Base-by-base conservation (phyloP, 2,888 invertebrate genomes). In the Chironomus tentans region DNA sequence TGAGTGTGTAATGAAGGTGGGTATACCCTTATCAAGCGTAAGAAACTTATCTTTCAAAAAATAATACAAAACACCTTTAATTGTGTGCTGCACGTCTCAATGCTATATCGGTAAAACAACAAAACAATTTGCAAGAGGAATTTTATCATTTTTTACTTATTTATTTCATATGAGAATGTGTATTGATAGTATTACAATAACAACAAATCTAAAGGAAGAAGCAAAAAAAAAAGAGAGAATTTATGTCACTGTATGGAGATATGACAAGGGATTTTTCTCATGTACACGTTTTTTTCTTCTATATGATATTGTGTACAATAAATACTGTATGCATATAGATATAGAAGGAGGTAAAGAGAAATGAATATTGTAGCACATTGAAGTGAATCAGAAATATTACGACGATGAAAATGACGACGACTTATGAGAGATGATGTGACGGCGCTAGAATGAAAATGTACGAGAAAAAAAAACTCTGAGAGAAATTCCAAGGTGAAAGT, bases 401-500 rank as follows among this genome's bases (percentile, higher is more conserved):
- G 18, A 65, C 12, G 38, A 38, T 38, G 38, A 38, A 38, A 38
- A 56, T n/a, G 56, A 56, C 56, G 18, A 56, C 56, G 7, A 56
- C 15, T 56, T n/a, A 10, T 38, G 2, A 38, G 38, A 38, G 38
- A 38, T 38, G 38, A 38, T 38, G 38, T 56, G 15, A 18, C 56
- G 56, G 56, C 56, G 56, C 56, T 56, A 56, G 56, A 56, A 38
- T 38, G 28, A 50, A 15, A 50, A 50, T 10, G 38, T 38, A 38
- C 15, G 50, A 56, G 56, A 56, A 56, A 56, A 15, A 13, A 38
- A 38, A 7, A 38, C 38, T 10, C 38, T 38, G 18, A 18, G 56
- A 73, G 46, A 73, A 73, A 61, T 73, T 61, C 71, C 72, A 73
- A 73, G 72, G 62, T 73, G 72, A 73, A 73, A 73, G 72, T 73